These are phyloP conservation scores for Centropristis striata DNA, from an alignment of 2,113 vertebrate species.

Conservation along the genomic window DNA sequence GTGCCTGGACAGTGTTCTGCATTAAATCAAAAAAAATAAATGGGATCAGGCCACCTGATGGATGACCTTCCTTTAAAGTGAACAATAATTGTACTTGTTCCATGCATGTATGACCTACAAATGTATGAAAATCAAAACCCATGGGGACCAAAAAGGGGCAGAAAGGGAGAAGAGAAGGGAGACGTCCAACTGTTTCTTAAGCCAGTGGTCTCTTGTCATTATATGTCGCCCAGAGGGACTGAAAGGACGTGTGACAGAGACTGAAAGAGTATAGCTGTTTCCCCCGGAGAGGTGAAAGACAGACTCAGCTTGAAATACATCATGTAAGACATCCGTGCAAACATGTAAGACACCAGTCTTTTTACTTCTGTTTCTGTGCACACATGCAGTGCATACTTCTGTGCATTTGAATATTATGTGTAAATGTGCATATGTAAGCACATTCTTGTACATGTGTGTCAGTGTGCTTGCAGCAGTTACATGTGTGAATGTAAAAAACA, in stretches of 20 bases:
- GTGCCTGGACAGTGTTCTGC: neutral
- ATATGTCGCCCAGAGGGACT: constrained; percentile 49
- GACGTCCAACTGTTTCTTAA: constrained; percentile 37
- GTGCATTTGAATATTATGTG: neutral
- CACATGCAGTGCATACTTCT: neutral
- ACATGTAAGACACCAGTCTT: constrained; percentile 26
- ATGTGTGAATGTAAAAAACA: constrained; percentile 15
- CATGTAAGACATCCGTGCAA: constrained; percentile 46
- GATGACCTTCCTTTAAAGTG: constrained; percentile 15
- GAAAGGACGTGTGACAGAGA: constrained; percentile 45
- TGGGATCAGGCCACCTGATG: constrained; percentile 20
- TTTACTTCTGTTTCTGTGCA: neutral
- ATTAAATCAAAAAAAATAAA: constrained; percentile 17
- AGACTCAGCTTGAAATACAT: constrained; percentile 50
- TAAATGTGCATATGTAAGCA: neutral
- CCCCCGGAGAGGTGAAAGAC: constrained; percentile 58
- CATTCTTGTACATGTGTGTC: neutral
- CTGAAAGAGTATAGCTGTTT: constrained; percentile 31
- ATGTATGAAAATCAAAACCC: constrained; percentile 38
- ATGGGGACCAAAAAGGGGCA: constrained; percentile 12
- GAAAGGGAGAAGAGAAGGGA: constrained; percentile 21
- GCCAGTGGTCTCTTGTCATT: constrained; percentile 49
- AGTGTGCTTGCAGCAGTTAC: constrained; percentile 3
- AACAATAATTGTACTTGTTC: constrained; percentile 29
- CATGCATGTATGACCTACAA: constrained; percentile 41